Conservation (phyloP, 2,888 invertebrate genomes). For the Ganaspis brasiliensis region DNA sequence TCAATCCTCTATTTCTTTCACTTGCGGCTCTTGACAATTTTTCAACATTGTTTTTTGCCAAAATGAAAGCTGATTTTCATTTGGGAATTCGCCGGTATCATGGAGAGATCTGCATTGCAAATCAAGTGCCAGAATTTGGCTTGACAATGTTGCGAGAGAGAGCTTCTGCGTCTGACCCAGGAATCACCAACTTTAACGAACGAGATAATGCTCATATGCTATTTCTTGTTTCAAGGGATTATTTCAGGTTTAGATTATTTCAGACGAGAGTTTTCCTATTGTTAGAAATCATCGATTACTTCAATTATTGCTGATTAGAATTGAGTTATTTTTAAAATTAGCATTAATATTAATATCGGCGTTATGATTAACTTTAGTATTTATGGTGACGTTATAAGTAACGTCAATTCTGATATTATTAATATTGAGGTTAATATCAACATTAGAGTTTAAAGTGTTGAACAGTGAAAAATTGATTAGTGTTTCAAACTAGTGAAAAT, state of each 20-base stretch:
- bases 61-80: not conserved
- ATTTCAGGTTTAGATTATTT: not conserved
- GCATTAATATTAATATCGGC: no score
- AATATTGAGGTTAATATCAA: no score
- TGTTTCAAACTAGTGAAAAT: no score
- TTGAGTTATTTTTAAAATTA: no score
- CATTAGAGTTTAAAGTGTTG: no score
- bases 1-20: not conserved
- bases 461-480: no score
- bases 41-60: slow-evolving; percentile 6
- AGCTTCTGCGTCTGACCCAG: slow-evolving; percentile 24
- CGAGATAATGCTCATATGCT: slow-evolving; percentile 8
- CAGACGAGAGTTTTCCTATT: not conserved
- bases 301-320: not conserved
- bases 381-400: not conserved
- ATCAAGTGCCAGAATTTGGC: slow-evolving; percentile 22
- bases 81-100: not conserved
- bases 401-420: no score
- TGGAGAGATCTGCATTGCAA: slow-evolving; percentile 16
- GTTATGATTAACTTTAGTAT: not conserved
- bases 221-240: slow-evolving; percentile 24
- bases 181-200: slow-evolving; percentile 23
- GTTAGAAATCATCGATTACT: not conserved
- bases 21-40: not conserved
- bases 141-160: slow-evolving; percentile 20